These are phyloP conservation scores for Amphiprion ocellaris DNA, from an alignment of 2,113 vertebrate genomes.

Conservation along the genomic window DNA sequence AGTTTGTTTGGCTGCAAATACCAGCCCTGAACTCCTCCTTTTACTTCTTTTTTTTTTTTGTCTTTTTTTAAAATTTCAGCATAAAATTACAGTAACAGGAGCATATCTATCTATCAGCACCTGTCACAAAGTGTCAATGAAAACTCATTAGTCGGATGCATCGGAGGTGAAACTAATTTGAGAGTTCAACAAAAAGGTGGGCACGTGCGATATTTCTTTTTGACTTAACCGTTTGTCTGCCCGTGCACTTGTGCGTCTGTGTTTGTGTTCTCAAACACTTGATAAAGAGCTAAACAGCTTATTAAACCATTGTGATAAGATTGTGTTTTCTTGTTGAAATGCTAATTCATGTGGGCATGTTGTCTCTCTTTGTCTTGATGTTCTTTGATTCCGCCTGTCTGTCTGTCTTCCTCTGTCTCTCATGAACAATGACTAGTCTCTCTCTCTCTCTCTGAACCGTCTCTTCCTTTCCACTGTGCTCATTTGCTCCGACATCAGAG, in stretches of 20 bases:
- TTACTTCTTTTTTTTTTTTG: background rate
- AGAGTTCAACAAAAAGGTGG: constrained; percentile 50
- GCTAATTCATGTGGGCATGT: constrained; percentile 61
- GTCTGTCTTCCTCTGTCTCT: constrained; percentile 29
- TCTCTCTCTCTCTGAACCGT: background rate
- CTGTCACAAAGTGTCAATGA: constrained; percentile 63
- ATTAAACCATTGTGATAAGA: constrained; percentile 60
- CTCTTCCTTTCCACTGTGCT: constrained; percentile 8
- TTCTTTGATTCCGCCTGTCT: constrained; percentile 57
- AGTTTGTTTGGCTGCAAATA: constrained; percentile 16
- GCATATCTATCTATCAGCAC: constrained; percentile 66
- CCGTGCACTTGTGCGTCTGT: background rate
- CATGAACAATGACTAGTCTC: constrained; percentile 48
- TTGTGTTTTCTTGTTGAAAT: constrained; percentile 67
- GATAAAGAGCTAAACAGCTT: constrained; percentile 62
- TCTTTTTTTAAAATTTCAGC: background rate
- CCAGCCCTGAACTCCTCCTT: background rate
- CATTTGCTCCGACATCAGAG: constrained; percentile 45
- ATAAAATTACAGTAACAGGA: constrained; percentile 62
- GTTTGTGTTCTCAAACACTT: constrained; percentile 54
- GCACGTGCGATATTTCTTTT: constrained; percentile 16
- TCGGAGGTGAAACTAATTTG: constrained; percentile 71
- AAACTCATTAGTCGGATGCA: constrained; percentile 69
- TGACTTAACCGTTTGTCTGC: constrained; percentile 14
- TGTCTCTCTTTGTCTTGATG: constrained; percentile 45